Conservation (phyloP, 2,113 vertebrate genomes). For the Dipodomys merriami region DNA sequence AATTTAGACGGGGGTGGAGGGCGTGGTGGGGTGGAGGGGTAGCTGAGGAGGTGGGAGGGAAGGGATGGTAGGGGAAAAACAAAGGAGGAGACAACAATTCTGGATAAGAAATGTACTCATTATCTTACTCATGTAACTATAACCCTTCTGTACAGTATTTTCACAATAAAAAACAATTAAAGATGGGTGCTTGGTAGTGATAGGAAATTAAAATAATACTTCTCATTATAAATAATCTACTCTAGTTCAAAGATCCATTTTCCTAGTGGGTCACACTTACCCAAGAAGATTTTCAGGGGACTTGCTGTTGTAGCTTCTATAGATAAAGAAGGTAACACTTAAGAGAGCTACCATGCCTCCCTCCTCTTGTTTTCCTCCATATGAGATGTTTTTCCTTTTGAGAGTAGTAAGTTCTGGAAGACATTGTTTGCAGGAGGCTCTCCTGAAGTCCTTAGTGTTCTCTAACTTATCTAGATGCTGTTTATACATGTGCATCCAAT, state of each 20-base stretch:
- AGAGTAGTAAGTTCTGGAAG: background rate
- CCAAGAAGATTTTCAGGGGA: background rate
- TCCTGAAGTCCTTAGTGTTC: background rate
- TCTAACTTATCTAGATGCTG: background rate
- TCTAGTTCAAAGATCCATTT: background rate
- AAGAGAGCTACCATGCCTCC: background rate
- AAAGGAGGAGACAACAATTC: too few species aligned
- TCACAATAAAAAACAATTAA: too few species aligned
- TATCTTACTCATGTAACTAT: too few species aligned
- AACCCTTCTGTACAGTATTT: too few species aligned
- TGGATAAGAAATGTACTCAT: too few species aligned
- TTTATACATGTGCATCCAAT: background rate
- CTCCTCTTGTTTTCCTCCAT: background rate
- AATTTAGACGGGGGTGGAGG: too few species aligned
- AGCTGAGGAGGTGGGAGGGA: too few species aligned
- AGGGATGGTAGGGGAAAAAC: too few species aligned
- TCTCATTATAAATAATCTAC: background rate
- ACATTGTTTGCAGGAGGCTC: background rate
- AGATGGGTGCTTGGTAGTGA: constrained; percentile 25
- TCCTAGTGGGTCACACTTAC: background rate
- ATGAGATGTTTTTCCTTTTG: background rate
- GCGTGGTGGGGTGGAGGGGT: too few species aligned
- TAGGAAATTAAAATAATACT: constrained; percentile 40
- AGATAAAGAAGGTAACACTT: constrained; percentile 10
- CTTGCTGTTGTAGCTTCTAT: constrained; percentile 17